Evolutionary conservation across 2,113 vertebrate species (phyloP).

Genomic region (Gasterosteus aculeatus): DNA sequence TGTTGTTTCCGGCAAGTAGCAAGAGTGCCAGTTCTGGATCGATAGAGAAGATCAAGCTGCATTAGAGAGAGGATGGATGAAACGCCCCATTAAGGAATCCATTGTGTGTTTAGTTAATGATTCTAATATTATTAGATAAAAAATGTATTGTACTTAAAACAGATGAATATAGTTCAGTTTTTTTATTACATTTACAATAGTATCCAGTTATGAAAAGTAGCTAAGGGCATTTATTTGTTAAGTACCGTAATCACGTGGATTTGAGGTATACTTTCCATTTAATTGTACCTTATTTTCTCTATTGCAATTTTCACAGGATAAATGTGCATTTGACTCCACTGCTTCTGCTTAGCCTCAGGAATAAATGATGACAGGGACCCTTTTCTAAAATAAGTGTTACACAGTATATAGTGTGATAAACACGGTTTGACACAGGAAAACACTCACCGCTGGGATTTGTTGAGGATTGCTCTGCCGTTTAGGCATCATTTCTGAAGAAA

Average conservation of each 20-base stretch:
- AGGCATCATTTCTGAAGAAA: slow-evolving; percentile 51
- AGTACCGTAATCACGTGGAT: neutral
- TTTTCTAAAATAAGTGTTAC: neutral
- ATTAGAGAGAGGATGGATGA: neutral
- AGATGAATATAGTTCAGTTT: neutral
- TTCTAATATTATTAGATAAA: neutral
- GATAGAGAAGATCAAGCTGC: slow-evolving; percentile 8
- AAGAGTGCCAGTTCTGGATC: neutral
- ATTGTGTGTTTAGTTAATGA: neutral
- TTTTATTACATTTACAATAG: neutral
- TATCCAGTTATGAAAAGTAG: neutral
- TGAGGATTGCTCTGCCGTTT: neutral
- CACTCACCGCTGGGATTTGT: slow-evolving; percentile 34
- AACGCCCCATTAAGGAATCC: neutral
- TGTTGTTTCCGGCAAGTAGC: neutral
- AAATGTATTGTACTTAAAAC: neutral
- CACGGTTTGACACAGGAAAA: neutral
- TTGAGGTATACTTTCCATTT: neutral
- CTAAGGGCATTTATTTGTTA: neutral
- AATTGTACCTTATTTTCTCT: neutral
- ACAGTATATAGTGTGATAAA: neutral
- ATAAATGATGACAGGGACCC: neutral
- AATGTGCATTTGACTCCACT: neutral
- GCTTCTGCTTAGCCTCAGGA: neutral
- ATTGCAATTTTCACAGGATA: neutral